A percentile compares a stretch with the other conserved stretches of the same genome.
Evolutionary conservation across 2,888 invertebrate genomes (phyloP).

Genomic region (Rhabditoides inermis): DNA sequence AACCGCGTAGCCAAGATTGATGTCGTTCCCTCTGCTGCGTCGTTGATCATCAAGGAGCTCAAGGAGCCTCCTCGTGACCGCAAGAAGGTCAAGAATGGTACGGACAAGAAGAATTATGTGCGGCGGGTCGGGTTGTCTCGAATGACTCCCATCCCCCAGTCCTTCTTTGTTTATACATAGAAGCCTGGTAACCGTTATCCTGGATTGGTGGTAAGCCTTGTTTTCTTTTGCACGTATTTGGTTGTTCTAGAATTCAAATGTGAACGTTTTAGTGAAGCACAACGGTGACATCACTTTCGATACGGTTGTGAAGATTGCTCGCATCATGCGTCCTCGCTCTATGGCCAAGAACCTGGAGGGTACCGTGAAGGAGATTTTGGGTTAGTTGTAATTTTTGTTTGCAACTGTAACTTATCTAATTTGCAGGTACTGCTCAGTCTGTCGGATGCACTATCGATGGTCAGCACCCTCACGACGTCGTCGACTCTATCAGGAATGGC

Average conservation of each 20-base stretch:
- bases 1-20: conserved; percentile 93
- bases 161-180: conserved; percentile 28
- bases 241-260: conserved; percentile 2
- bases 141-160: conserved; percentile 51
- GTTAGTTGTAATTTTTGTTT: conserved; percentile 14
- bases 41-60: conserved; percentile 89
- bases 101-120: conserved; percentile 33
- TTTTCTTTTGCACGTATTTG: not conserved
- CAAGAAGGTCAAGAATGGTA: conserved; percentile 92
- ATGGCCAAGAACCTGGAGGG: conserved; percentile 87
- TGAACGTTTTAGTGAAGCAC: conserved; percentile 76
- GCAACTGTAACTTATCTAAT: not conserved
- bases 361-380: conserved; percentile 69
- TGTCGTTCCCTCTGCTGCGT: conserved; percentile 94
- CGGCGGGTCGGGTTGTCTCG: conserved; percentile 42
- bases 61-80: conserved; percentile 97
- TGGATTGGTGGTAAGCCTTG: not conserved
- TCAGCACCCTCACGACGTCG: conserved; percentile 77
- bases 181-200: conserved; percentile 11
- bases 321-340: conserved; percentile 83
- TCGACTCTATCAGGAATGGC: no score
- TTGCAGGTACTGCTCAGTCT: conserved; percentile 56
- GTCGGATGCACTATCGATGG: conserved; percentile 61
- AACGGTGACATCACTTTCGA: conserved; percentile 89
- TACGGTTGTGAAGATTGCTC: conserved; percentile 81